A percentile compares a stretch with the other conserved stretches of the same genome.
phyloP scores from a whole-genome alignment of 2,888 invertebrate species.

The Noctua pronuba region DNA sequence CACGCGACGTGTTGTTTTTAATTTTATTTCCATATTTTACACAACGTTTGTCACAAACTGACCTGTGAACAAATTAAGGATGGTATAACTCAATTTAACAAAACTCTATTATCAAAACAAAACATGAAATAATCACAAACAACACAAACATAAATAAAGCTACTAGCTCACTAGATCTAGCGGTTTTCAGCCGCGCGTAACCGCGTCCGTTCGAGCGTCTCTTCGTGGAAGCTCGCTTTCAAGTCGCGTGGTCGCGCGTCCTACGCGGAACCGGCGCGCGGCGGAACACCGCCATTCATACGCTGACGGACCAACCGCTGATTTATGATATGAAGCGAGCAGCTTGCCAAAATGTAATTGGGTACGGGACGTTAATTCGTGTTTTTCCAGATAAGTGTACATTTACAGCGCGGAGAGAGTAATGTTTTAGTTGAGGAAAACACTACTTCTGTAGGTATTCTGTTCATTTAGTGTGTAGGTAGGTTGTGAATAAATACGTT shows the following conservation, averaged over 20 bases:
- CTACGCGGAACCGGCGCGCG: constrained; percentile 46
- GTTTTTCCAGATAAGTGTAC: constrained; percentile 51
- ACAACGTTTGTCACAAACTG: neutral
- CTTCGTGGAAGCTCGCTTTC: constrained; percentile 79
- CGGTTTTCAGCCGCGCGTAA: constrained; percentile 66
- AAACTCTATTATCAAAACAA: constrained; percentile 14
- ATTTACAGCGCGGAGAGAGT: constrained; percentile 22
- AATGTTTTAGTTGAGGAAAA: constrained; percentile 1
- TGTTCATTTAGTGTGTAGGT: neutral
- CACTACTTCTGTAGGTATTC: neutral
- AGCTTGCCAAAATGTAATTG: constrained; percentile 63
- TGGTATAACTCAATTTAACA: neutral
- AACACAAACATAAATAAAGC: constrained; percentile 57
- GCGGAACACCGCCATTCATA: constrained; percentile 41
- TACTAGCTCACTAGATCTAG: constrained; percentile 53
- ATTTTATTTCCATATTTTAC: neutral
- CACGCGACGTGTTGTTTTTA: neutral
- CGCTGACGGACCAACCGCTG: constrained; percentile 49
- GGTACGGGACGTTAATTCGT: constrained; percentile 50
- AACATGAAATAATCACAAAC: constrained; percentile 40
- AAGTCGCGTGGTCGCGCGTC: constrained; percentile 57
- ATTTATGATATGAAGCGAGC: constrained; percentile 59
- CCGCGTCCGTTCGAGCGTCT: constrained; percentile 70
- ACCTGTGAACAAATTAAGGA: neutral
- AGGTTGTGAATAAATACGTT: neutral